Evolutionary conservation across 1,140 invertebrate species (phyloP).

Genomic region (Marisa cornuarietis): DNA sequence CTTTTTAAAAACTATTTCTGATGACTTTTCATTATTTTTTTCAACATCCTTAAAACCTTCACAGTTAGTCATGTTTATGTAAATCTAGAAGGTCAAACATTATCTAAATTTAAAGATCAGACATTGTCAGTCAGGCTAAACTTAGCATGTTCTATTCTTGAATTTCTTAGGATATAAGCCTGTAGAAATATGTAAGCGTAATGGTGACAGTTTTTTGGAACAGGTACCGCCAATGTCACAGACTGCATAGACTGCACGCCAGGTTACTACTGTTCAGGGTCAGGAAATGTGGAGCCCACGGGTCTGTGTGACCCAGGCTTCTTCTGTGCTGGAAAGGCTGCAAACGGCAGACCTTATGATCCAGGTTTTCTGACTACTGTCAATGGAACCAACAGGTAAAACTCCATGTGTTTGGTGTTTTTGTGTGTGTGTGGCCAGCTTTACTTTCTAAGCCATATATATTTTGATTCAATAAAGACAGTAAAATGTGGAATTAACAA

Average conservation of each 20-base stretch:
- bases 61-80: no score
- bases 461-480: neutral
- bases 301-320: slow-evolving; percentile 59
- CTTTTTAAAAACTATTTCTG: no score
- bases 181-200: no score
- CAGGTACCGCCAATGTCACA: slow-evolving; percentile 47
- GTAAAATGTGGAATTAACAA: neutral
- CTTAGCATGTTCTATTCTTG: no score
- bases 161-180: no score
- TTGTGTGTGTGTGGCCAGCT: neutral
- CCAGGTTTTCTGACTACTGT: slow-evolving; percentile 43
- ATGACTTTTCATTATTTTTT: no score
- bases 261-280: slow-evolving; percentile 59
- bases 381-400: slow-evolving; percentile 46
- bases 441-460: no score
- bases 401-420: neutral
- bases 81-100: no score
- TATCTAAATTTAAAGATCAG: no score
- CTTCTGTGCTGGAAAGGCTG: slow-evolving; percentile 57
- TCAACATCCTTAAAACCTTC: no score
- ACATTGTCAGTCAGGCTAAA: no score
- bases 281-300: slow-evolving; percentile 49
- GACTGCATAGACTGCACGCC: slow-evolving; percentile 58
- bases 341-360: slow-evolving; percentile 51
- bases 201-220: neutral